Conservation (phyloP, 2,113 vertebrate species). For the Xenopus borealis region DNA sequence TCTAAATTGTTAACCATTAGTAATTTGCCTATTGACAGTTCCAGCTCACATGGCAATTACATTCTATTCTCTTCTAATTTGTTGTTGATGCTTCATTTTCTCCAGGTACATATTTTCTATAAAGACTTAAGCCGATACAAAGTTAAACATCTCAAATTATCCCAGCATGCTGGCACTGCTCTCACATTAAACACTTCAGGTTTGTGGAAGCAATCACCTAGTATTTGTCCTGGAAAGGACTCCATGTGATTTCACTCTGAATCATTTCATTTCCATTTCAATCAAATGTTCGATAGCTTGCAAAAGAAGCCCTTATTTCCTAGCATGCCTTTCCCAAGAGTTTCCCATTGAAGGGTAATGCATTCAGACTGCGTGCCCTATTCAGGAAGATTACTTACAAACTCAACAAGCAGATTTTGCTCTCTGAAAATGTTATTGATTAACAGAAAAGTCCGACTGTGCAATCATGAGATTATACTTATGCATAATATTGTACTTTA, state of each 20-base stretch:
- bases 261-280: background rate
- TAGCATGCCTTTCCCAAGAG: background rate
- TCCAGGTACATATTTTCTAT: background rate
- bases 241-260: background rate
- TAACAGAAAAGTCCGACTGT: background rate
- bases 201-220: background rate
- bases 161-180: constrained; percentile 5
- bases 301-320: background rate
- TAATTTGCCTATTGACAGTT: background rate
- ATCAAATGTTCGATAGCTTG: constrained; percentile 3
- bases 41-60: background rate
- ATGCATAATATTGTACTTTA: too few relatives aligned
- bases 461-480: background rate
- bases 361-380: too few relatives aligned
- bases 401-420: too few relatives aligned
- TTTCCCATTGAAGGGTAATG: too few relatives aligned
- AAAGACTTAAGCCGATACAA: background rate
- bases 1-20: too few relatives aligned
- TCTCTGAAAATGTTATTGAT: background rate
- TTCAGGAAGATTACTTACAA: too few relatives aligned
- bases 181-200: constrained; percentile 10
- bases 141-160: constrained; percentile 10
- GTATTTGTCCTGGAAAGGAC: background rate
- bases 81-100: background rate
- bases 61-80: background rate